These are phyloP conservation scores for Wiebesia pumilae DNA, from an alignment of 1,140 invertebrate species.

Conservation along the genomic window DNA sequence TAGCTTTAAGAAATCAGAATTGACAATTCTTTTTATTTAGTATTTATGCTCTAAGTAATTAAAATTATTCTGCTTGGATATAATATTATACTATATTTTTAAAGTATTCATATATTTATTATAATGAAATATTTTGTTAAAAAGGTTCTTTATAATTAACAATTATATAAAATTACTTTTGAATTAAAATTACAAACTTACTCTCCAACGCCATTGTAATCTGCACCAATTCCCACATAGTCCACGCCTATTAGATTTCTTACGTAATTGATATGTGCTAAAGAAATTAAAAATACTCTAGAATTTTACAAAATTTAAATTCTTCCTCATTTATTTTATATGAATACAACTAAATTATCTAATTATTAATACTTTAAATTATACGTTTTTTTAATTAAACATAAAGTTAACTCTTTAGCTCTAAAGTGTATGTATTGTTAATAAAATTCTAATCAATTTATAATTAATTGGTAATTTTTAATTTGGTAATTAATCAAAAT, in stretches of 20 bases:
- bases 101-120: background rate
- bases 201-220: slow-evolving; percentile 93
- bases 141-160: background rate
- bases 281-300: slow-evolving; percentile 60
- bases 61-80: background rate
- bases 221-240: slow-evolving; percentile 89
- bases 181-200: slow-evolving; percentile 73
- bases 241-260: slow-evolving; percentile 88
- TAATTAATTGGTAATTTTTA: no score
- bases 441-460: no score
- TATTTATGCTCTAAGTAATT: slow-evolving; percentile 42
- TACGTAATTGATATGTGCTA: slow-evolving; percentile 93
- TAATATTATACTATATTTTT: background rate
- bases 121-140: background rate
- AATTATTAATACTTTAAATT: no score
- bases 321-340: background rate
- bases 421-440: no score
- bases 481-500: no score
- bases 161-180: background rate
- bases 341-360: background rate
- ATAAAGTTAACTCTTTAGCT: no score
- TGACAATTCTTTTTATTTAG: background rate
- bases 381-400: no score
- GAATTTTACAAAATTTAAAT: slow-evolving; percentile 59
- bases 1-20: no score